Conservation (phyloP, 2,113 vertebrate species). For the Atherinomorus stipes region DNA sequence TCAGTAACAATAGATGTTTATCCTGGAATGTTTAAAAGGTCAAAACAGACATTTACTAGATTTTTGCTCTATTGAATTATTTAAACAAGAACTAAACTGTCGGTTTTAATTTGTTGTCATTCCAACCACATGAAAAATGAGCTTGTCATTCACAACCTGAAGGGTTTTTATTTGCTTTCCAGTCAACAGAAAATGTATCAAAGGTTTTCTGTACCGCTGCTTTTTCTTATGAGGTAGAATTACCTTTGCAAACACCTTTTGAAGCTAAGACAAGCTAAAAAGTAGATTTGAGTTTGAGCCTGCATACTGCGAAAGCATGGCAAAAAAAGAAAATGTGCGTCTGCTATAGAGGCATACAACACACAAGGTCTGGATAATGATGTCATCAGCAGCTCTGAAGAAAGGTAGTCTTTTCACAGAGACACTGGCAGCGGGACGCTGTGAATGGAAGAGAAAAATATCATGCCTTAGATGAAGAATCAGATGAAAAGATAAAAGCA, state of each 20-base stretch:
- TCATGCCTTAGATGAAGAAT: constrained; percentile 8
- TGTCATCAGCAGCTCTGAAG: constrained; percentile 1
- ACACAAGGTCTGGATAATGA: constrained; percentile 15
- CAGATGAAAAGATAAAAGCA: constrained; percentile 49
- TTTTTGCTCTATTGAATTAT: constrained; percentile 13
- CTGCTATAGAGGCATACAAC: background rate
- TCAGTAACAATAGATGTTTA: constrained; percentile 6
- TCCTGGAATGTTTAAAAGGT: constrained; percentile 4
- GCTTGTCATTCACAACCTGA: no score
- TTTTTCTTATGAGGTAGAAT: background rate
- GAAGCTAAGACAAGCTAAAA: background rate
- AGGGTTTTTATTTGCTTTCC: background rate
- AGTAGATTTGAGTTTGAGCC: background rate
- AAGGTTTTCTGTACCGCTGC: background rate
- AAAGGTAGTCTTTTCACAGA: background rate
- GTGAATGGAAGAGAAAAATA: constrained; percentile 46
- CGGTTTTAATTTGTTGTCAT: background rate
- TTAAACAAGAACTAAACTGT: background rate
- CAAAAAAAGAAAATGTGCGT: background rate
- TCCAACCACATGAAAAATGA: background rate
- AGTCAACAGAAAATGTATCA: background rate
- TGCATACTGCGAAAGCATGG: background rate
- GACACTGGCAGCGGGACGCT: background rate
- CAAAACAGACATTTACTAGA: constrained; percentile 16
- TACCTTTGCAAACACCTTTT: background rate